phyloP scores from a whole-genome alignment of 1,140 invertebrate genomes.

The Bacillus rossius region DNA sequence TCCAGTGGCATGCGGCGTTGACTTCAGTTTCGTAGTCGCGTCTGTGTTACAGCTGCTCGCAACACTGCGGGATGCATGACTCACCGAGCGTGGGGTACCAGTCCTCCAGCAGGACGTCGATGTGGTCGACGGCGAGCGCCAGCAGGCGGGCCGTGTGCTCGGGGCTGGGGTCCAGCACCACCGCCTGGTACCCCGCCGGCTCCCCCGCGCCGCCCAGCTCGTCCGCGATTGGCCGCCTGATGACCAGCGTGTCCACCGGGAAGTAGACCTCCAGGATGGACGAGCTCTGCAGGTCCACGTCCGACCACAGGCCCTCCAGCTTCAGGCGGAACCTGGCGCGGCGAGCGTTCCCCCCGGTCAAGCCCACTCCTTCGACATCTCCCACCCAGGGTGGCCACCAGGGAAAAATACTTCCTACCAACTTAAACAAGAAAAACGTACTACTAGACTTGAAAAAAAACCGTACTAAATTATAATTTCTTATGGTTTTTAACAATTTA shows the following conservation, averaged over 20 bases:
- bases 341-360: no score
- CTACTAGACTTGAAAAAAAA: no score
- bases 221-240: slow-evolving; percentile 54
- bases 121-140: slow-evolving; percentile 90
- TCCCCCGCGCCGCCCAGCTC: slow-evolving; percentile 44
- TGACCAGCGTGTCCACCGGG: slow-evolving; percentile 66
- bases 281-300: slow-evolving; percentile 71
- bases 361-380: no score
- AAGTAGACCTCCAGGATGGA: slow-evolving; percentile 88
- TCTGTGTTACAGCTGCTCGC: no score
- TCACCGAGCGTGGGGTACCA: slow-evolving; percentile 89
- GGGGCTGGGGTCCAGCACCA: slow-evolving; percentile 65
- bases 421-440: no score
- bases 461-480: no score
- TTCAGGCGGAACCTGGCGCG: slow-evolving; percentile 71
- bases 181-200: slow-evolving; percentile 56
- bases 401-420: no score
- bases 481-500: no score
- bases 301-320: slow-evolving; percentile 77
- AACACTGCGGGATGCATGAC: no score
- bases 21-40: no score
- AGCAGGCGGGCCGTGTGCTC: slow-evolving; percentile 80
- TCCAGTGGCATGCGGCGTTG: no score
- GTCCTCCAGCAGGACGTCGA: slow-evolving; percentile 95
- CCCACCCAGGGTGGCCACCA: no score